Percentiles rank a stretch among this genome's conserved stretches.
Evolutionary conservation across 2,888 invertebrate species (phyloP).

Genomic region (Pammene fasciana): DNA sequence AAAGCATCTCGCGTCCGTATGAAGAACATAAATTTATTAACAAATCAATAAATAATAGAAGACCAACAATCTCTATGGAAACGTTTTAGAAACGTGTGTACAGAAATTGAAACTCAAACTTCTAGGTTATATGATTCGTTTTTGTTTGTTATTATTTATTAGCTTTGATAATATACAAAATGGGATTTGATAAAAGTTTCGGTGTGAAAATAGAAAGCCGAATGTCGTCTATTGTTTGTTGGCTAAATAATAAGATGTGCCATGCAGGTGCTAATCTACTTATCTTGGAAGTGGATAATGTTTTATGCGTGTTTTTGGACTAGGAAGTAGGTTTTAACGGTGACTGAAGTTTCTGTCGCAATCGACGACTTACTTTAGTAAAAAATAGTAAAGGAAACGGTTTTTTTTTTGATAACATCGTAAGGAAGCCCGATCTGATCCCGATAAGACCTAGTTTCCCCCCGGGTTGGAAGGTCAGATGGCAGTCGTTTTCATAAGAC

Average conservation of each 20-base stretch:
- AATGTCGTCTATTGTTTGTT: constrained; percentile 37
- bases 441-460: no score
- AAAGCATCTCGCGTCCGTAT: constrained; percentile 57
- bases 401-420: no score
- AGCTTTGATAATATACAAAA: constrained; percentile 53
- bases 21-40: constrained; percentile 75
- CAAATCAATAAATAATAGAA: constrained; percentile 73
- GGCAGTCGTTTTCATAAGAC: no score
- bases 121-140: constrained; percentile 32
- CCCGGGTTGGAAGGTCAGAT: no score
- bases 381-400: constrained; percentile 14
- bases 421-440: no score
- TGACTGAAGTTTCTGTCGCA: constrained; percentile 13
- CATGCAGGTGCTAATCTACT: constrained; percentile 41
- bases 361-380: constrained; percentile 7
- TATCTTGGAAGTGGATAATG: constrained; percentile 24
- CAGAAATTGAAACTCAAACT: constrained; percentile 46
- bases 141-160: constrained; percentile 43
- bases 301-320: constrained; percentile 17
- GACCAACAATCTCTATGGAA: constrained; percentile 43
- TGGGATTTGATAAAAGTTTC: constrained; percentile 51
- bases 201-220: constrained; percentile 72
- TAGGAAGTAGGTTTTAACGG: constrained; percentile 31
- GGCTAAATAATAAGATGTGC: constrained; percentile 37
- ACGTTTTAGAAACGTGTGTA: constrained; percentile 14